Evolutionary conservation across 2,797 vertebrate genomes (phyloP).

Genomic region (Australoheros facetus): DNA sequence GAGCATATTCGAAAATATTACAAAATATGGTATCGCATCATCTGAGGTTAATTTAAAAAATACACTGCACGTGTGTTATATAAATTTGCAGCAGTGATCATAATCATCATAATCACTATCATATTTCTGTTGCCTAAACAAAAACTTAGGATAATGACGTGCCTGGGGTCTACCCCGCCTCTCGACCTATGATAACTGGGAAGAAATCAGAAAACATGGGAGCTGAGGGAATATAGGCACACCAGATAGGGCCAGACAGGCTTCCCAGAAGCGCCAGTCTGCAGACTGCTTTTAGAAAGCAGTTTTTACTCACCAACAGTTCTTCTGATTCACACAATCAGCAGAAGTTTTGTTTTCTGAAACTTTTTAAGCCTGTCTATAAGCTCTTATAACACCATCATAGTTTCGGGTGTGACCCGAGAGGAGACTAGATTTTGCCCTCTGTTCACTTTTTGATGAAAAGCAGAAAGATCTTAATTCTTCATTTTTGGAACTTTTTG

Average conservation of each 20-base stretch:
- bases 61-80: neutral
- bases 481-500: too few species aligned
- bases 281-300: neutral
- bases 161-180: too few species aligned
- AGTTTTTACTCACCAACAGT: too few species aligned
- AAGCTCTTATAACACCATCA: too few species aligned
- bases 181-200: too few species aligned
- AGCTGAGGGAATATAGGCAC: neutral
- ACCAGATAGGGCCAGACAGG: neutral
- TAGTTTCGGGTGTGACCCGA: too few species aligned
- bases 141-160: neutral
- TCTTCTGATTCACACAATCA: too few species aligned
- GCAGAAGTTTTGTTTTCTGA: too few species aligned
- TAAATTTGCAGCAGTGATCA: neutral
- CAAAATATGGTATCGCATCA: neutral
- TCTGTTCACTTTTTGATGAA: too few species aligned
- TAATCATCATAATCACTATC: neutral
- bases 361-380: too few species aligned
- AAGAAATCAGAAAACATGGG: neutral
- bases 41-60: neutral
- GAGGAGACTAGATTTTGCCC: too few species aligned
- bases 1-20: neutral
- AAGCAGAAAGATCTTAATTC: too few species aligned
- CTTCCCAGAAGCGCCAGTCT: neutral
- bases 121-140: neutral